Base-by-base conservation (phyloP, 1,140 invertebrate species). In the Halesus radiatus region DNA sequence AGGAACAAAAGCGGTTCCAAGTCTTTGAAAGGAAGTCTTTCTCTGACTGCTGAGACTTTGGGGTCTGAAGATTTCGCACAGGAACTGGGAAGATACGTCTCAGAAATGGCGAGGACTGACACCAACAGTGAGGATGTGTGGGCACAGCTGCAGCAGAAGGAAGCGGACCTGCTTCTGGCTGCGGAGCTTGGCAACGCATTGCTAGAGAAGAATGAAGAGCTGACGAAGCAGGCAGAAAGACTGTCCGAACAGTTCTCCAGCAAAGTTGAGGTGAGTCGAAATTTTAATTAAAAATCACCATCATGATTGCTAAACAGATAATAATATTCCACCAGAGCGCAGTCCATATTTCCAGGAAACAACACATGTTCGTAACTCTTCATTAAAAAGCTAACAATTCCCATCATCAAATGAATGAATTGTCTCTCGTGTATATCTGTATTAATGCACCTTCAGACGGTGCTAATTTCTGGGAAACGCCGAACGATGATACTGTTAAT, bases 131-230 rank as follows among this genome's bases (percentile, higher is more conserved):
- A 92, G 64, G 96, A 97, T 87, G 91, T 98, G 0, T 94, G 93
- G 91, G 93, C 93, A 18, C 93, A 97, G 85, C 89, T 99, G 22
- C 95, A 95, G 83, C 95, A 97, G 88, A 98, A 98, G 86, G 97
- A 98, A 85, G 94, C 95, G 80, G 97, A 99, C 86, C 92, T 99
- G 13, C 92, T 97, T 23, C 89, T 99, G 68, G 97, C 98, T 0
- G 98, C 98, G 0, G 97, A 99, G 87, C 89, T 99, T 45, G 98
- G 98, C 22, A 98, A 98, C 88, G 97, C 97, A 0, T 89, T 99
- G 62, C 90, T 99, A 73, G 97, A 98, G 84, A 96, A 96, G 85
- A 99, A 98, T 87, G 95, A 98, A 85, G 96, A 98, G 85, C 89
- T 99, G 70, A 95, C 94, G 80, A 93, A 94, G 80, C 95, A 97